These are phyloP conservation scores for Drosophila rhopaloa DNA, from an alignment of 1,140 invertebrate species.

Conservation along the genomic window DNA sequence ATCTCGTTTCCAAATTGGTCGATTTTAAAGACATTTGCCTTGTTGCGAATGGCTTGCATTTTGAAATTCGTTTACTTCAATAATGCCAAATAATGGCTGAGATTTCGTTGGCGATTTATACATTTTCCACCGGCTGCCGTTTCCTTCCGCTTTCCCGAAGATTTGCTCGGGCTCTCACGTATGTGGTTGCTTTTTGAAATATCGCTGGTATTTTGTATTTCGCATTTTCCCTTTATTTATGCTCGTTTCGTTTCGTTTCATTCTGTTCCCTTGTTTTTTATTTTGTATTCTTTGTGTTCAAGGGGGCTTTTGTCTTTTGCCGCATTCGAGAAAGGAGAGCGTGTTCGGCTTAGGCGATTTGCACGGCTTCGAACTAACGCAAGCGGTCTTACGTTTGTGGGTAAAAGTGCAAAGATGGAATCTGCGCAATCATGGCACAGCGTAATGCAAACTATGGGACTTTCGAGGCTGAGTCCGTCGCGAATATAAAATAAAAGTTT, in stretches of 20 bases:
- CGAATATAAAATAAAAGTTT: not conserved
- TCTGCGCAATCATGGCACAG: not conserved
- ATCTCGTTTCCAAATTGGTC: constrained; percentile 48
- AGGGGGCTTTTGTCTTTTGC: constrained; percentile 23
- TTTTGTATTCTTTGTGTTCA: not conserved
- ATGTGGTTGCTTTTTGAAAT: constrained; percentile 26
- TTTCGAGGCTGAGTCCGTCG: not conserved
- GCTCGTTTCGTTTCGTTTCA: not conserved
- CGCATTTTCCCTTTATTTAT: constrained; percentile 25
- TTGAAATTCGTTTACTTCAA: constrained; percentile 69
- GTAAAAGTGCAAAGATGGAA: constrained; percentile 10
- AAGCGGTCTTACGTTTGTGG: constrained; percentile 7
- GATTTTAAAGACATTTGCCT: constrained; percentile 66
- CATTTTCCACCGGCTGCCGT: constrained; percentile 7
- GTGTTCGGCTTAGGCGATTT: constrained; percentile 40
- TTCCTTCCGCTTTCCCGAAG: not conserved
- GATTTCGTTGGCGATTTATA: constrained; percentile 67
- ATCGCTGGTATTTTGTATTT: constrained; percentile 38
- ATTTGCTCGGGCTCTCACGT: constrained; percentile 21
- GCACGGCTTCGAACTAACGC: constrained; percentile 2
- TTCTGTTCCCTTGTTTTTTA: not conserved
- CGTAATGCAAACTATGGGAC: not conserved
- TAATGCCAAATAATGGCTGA: constrained; percentile 72
- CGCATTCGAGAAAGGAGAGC: not conserved
- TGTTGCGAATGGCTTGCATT: constrained; percentile 48